Evolutionary conservation across 2,888 invertebrate genomes (phyloP), one percentile per base, ranked within the genome.

Genomic region (Himalopsyche tibetana): DNA sequence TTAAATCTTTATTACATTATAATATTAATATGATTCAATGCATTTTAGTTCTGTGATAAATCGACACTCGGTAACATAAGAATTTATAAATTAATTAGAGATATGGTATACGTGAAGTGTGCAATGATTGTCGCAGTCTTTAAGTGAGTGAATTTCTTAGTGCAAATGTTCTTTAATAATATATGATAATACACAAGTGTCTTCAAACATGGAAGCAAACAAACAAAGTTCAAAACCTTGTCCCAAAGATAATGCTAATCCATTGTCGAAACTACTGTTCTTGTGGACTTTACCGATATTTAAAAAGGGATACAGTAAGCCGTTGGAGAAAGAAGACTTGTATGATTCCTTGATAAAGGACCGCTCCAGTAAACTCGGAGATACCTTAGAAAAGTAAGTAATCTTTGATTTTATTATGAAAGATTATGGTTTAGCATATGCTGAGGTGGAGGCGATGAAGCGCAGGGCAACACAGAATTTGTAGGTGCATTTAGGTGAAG

Each of bases 261-360:
- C 94, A 8, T 89, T 96, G 9, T 95, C 96, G 3, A 93, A 95
- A 86, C 90, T 96, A 45, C 91, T 94, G 80, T 96, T 95, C 91
- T 94, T 95, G 91, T 98, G 97, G 95, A 95, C 96, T 85, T 92
- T 96, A 90, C 95, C 95, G 6, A 92, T 96, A 89, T 97, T 97
- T 91, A 95, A 94, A 89, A 95, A 95, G 90, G 98, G 97, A 0
- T 95, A 95, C 89, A 94, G 93, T 85, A 95, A 96, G 89, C 95
- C 95, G 82, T 91, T 98, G 82, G 96, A 95, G 89, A 93, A 95
- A 80, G 93, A 94, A 42, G 98, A 98, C 91, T 92, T 98, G 79
- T 96, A 95, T 90, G 95, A 95, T 89, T 95, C 97, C 0, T 93
- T 96, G 82, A 92, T 92, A 63, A 93, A 92, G 40, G 97, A 97